Percentiles rank a stretch among this genome's conserved stretches.
Conservation (phyloP, 2,113 vertebrate species). For the Aegotheles bennettii region DNA sequence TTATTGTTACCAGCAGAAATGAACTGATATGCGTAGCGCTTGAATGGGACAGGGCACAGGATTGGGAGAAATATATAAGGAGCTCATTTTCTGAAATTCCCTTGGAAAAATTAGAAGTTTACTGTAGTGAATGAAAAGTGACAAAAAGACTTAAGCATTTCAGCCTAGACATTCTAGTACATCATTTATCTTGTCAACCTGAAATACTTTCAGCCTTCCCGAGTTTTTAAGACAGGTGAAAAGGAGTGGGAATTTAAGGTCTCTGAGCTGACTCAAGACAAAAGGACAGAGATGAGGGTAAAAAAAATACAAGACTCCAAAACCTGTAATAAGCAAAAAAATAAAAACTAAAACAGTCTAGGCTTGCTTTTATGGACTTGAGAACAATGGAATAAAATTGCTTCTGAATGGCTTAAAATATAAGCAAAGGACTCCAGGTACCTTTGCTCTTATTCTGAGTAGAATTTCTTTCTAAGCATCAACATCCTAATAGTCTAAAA, state of each 20-base stretch:
- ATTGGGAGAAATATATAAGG: neutral
- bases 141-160: neutral
- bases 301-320: neutral
- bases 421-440: neutral
- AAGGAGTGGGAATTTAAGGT: neutral
- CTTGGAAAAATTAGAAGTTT: neutral
- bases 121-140: neutral
- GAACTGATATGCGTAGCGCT: neutral
- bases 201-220: neutral
- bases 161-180: neutral
- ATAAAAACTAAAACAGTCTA: neutral
- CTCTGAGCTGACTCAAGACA: neutral
- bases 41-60: neutral
- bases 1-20: neutral
- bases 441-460: neutral
- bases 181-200: neutral
- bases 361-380: neutral
- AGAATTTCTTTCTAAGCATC: neutral
- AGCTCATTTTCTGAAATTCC: neutral
- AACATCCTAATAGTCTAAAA: neutral
- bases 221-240: neutral
- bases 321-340: neutral
- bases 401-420: neutral
- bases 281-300: neutral
- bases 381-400: neutral